Conservation (phyloP, 2,888 invertebrate genomes). For the Dryomyza anilis region DNA sequence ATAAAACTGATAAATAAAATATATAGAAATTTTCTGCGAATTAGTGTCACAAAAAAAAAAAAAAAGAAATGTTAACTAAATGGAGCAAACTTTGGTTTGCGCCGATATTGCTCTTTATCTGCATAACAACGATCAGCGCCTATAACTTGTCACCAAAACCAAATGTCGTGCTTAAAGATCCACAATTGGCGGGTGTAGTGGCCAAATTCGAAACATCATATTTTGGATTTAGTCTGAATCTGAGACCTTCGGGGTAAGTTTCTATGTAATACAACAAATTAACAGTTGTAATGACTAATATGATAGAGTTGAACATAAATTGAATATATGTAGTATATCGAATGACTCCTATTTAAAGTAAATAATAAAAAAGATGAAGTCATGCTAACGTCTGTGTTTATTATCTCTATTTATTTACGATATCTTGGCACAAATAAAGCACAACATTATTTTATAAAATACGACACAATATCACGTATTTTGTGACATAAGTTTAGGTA, state of each 20-base stretch:
- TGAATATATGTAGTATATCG: background rate
- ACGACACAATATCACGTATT: background rate
- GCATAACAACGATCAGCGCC: constrained; percentile 20
- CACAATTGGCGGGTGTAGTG: constrained; percentile 47
- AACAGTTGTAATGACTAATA: background rate
- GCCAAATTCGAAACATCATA: constrained; percentile 57
- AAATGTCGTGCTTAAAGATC: constrained; percentile 54
- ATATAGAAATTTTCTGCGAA: no score
- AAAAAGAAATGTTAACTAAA: no score
- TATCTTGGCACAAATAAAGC: constrained; percentile 19
- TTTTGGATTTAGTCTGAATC: constrained; percentile 55
- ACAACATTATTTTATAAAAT: no score
- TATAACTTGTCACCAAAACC: constrained; percentile 60
- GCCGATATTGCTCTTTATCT: background rate
- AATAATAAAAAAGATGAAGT: constrained; percentile 24
- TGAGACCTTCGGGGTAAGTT: constrained; percentile 55
- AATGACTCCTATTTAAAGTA: background rate
- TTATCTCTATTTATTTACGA: constrained; percentile 22
- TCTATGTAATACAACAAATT: no score
- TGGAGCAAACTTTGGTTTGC: no score
- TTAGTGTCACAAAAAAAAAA: no score
- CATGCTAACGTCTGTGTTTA: constrained; percentile 10
- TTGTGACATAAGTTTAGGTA: background rate
- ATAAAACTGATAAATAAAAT: no score
- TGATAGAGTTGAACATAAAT: background rate